Evolutionary conservation across 2,888 invertebrate species (phyloP).

Genomic region (Bibio marci): DNA sequence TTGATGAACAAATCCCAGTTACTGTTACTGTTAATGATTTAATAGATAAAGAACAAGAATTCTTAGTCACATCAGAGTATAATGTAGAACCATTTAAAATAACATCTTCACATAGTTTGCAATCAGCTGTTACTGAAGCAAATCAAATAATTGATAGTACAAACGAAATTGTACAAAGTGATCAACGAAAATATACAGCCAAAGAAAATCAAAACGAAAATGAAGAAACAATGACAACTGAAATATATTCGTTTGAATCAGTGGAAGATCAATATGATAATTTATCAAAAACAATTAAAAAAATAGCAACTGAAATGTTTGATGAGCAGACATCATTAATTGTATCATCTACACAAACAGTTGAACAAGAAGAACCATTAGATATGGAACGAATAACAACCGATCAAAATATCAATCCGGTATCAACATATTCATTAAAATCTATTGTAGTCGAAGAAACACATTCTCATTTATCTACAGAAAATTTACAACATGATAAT

Average conservation of each 20-base stretch:
- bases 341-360: not conserved
- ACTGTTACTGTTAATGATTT: not conserved
- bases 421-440: too few relatives aligned
- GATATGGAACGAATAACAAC: not conserved
- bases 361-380: not conserved
- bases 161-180: constrained; percentile 14
- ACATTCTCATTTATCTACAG: too few relatives aligned
- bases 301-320: not conserved
- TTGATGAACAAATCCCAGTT: constrained; percentile 1
- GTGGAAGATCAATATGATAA: not conserved
- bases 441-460: too few relatives aligned
- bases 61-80: constrained; percentile 8
- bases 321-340: not conserved
- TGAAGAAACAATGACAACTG: not conserved
- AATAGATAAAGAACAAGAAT: constrained; percentile 24
- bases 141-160: constrained; percentile 31
- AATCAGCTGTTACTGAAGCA: constrained; percentile 30
- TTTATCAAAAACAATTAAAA: not conserved
- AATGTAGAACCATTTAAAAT: not conserved
- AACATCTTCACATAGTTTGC: constrained; percentile 27
- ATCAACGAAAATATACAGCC: too few relatives aligned
- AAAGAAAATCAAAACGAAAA: not conserved
- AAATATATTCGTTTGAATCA: not conserved
- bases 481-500: too few relatives aligned
- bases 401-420: too few relatives aligned